These are phyloP conservation scores for Trididemnum nubilum DNA, from an alignment of 23 tunicate genomes.

Conservation along the genomic window DNA sequence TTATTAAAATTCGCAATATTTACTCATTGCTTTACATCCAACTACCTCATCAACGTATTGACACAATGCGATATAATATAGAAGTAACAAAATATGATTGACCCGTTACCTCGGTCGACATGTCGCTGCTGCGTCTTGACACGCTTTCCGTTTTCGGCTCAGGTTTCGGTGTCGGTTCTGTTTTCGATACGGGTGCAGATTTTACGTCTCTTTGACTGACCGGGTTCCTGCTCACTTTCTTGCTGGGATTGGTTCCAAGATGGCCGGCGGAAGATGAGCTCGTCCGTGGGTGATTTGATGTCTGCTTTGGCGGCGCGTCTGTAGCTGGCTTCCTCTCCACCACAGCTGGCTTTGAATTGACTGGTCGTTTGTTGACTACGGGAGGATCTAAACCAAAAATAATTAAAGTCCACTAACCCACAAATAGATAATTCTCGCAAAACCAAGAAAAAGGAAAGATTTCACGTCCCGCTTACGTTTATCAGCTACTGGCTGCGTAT, in stretches of 20 bases:
- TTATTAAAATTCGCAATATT: too few relatives aligned
- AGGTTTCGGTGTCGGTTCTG: neutral
- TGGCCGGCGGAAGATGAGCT: conserved; percentile 8
- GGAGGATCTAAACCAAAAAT: conserved; percentile 5
- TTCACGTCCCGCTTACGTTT: conserved; percentile 35
- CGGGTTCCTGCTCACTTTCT: neutral
- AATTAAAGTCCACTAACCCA: neutral
- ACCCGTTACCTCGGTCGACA: too few relatives aligned
- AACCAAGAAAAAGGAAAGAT: too few relatives aligned
- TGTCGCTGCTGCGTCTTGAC: neutral
- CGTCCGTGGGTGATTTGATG: neutral
- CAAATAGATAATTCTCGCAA: neutral
- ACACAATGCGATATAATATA: too few relatives aligned
- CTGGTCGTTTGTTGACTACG: conserved; percentile 18
- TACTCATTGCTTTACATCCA: too few relatives aligned
- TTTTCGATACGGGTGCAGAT: neutral
- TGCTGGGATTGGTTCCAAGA: neutral
- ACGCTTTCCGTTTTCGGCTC: neutral
- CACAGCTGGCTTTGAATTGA: neutral
- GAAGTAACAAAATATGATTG: too few relatives aligned
- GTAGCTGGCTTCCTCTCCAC: neutral
- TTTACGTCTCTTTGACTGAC: neutral
- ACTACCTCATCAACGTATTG: too few relatives aligned
- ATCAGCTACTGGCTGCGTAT: conserved; percentile 27
- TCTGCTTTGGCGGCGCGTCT: neutral